Base-by-base conservation (phyloP, 2,888 invertebrate genomes). In the Ophioninae sp. region DNA sequence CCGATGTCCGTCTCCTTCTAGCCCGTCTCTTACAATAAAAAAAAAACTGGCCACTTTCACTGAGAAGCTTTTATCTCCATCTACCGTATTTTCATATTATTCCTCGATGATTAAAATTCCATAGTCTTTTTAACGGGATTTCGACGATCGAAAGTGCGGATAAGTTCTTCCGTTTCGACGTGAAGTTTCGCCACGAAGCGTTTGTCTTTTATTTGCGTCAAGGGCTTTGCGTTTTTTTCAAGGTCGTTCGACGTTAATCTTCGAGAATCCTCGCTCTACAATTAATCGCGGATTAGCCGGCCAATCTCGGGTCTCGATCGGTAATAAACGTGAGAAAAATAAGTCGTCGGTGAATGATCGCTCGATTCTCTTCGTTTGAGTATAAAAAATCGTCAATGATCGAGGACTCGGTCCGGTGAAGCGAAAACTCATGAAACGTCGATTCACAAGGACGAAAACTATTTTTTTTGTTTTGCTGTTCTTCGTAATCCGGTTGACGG, bases 31-130 rank as follows among this genome's bases (percentile, higher is more conserved):
- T 39, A 56, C 41, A 65, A 17, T 51, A n/a, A 30, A 83, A 51
- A 56, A 78, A 73, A 51, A 69, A 83, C 80, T 83, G 80, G 76
- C 83, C 77, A 77, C 63, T 74, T 59, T 30, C 13, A n/a, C 17
- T 71, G 58, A 30, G 20, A 71, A 71, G 58, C n/a, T 37, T 41
- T 71, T 58, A 0, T 17, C 30, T 71, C 30, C 10, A 8, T 71
- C 10, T 20, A 37, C 30, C 37, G 13, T 17, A 30, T 20, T 71
- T 71, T 71, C 20, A 37, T 30, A 56, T 10, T n/a, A 58, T 71
- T 30, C 51, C 51, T 51, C 51, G 13, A 51, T 13, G 13, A 51
- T 51, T 6, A 6, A 44, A 9, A 17, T 51, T 51, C 51, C 17
- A 51, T 51, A 51, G 17, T 51, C 17, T 17, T 3, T 51, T 13